phyloP scores from a whole-genome alignment of 1,140 invertebrate species.

The Tigriopus japonicus region DNA sequence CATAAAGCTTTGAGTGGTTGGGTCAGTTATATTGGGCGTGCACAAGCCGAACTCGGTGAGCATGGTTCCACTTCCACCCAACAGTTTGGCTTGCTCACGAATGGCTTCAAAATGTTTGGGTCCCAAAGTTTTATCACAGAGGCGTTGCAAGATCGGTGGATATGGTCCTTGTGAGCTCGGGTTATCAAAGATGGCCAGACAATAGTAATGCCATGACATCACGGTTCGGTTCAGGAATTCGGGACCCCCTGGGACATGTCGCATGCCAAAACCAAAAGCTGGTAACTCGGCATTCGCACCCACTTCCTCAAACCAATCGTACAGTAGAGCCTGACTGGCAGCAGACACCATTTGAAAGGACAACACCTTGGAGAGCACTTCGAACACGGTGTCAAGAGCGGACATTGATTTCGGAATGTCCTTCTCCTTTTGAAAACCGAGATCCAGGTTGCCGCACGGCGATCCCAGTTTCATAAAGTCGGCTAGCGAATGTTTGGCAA shows the following conservation, averaged over 20 bases:
- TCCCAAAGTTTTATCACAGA: not conserved
- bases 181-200: not conserved
- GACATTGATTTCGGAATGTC: not conserved
- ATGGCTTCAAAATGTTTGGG: not conserved
- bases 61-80: not conserved
- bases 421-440: not conserved
- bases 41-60: constrained; percentile 1
- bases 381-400: not conserved
- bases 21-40: not conserved
- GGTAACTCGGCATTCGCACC: not conserved
- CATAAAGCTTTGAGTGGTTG: not conserved
- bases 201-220: constrained; percentile 1
- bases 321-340: not conserved
- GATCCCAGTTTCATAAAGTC: not conserved
- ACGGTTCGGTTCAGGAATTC: not conserved
- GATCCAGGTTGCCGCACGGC: no score
- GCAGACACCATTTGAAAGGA: not conserved
- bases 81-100: not conserved
- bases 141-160: not conserved
- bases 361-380: not conserved
- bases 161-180: not conserved
- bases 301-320: not conserved
- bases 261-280: not conserved
- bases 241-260: not conserved
- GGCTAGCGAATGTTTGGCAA: not conserved